A percentile compares a stretch with the other conserved stretches of the same genome.
These are phyloP conservation scores for Gonocerus acuteangulatus DNA, from an alignment of 2,888 invertebrate genomes.

Conservation along the genomic window DNA sequence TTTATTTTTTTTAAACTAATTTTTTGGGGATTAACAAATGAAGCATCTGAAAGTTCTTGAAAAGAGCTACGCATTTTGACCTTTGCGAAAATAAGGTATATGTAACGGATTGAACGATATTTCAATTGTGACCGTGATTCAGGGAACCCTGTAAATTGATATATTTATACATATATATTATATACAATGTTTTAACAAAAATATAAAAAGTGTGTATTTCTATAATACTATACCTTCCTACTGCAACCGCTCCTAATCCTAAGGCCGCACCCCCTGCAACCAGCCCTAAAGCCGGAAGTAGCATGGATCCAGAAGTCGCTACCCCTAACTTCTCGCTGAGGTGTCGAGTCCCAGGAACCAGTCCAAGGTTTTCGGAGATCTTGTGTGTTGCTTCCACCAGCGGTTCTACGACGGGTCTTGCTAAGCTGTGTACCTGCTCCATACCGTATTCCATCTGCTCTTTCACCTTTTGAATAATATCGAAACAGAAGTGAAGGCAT, in stretches of 20 bases:
- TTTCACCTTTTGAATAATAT: neutral
- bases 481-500: no score
- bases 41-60: no score
- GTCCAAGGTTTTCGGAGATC: constrained; percentile 66
- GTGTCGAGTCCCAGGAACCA: constrained; percentile 41
- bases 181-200: no score
- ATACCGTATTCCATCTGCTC: constrained; percentile 60
- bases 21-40: no score
- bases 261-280: constrained; percentile 77
- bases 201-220: no score
- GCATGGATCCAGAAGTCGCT: constrained; percentile 51
- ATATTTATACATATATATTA: no score
- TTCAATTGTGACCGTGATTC: no score
- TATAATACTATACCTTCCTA: constrained; percentile 61
- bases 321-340: constrained; percentile 59
- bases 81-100: no score
- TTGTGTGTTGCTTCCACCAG: constrained; percentile 71
- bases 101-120: no score
- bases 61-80: no score
- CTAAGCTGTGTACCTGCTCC: constrained; percentile 59
- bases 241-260: constrained; percentile 71
- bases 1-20: no score
- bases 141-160: no score
- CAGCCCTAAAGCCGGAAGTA: constrained; percentile 66
- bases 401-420: constrained; percentile 62